Percentiles rank a stretch among this genome's conserved stretches.
phyloP scores from a whole-genome alignment of 2,888 invertebrate genomes.

The Brachyptera risi region DNA sequence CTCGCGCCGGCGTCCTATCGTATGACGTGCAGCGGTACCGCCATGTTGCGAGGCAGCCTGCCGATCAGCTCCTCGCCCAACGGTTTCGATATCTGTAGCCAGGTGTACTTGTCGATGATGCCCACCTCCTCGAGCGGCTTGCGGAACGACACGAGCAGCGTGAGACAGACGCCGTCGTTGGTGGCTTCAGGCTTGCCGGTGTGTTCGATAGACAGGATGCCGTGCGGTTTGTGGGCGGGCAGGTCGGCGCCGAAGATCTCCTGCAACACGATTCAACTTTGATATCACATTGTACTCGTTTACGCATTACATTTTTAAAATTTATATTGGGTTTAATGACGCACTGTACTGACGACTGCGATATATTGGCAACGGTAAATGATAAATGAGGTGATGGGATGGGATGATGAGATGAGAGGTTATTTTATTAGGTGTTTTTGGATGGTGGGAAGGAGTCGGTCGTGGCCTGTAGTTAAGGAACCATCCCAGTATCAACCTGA shows the following conservation, averaged over 20 bases:
- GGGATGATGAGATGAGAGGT: too few relatives aligned
- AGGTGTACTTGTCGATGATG: slow-evolving; percentile 82
- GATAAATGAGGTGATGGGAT: too few relatives aligned
- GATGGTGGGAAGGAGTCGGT: too few relatives aligned
- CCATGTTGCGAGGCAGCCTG: slow-evolving; percentile 70
- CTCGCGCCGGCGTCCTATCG: too few relatives aligned
- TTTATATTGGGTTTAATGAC: too few relatives aligned
- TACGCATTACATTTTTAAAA: neutral
- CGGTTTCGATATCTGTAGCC: slow-evolving; percentile 74
- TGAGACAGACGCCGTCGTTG: slow-evolving; percentile 75
- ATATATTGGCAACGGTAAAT: too few relatives aligned
- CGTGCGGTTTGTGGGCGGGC: slow-evolving; percentile 78
- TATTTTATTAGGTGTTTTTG: too few relatives aligned
- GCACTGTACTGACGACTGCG: neutral
- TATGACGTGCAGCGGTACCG: slow-evolving; percentile 77
- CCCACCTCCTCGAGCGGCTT: slow-evolving; percentile 82
- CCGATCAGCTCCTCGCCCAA: slow-evolving; percentile 64
- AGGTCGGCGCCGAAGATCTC: slow-evolving; percentile 86
- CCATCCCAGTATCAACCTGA: too few relatives aligned
- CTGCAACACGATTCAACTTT: slow-evolving; percentile 41
- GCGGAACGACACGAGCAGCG: slow-evolving; percentile 77
- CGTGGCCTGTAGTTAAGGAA: too few relatives aligned
- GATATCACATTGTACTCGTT: neutral
- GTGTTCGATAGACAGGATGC: slow-evolving; percentile 72
- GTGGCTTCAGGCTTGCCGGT: slow-evolving; percentile 47